These are phyloP conservation scores for Pampus argenteus DNA, from an alignment of 2,797 vertebrate species.

Conservation along the genomic window DNA sequence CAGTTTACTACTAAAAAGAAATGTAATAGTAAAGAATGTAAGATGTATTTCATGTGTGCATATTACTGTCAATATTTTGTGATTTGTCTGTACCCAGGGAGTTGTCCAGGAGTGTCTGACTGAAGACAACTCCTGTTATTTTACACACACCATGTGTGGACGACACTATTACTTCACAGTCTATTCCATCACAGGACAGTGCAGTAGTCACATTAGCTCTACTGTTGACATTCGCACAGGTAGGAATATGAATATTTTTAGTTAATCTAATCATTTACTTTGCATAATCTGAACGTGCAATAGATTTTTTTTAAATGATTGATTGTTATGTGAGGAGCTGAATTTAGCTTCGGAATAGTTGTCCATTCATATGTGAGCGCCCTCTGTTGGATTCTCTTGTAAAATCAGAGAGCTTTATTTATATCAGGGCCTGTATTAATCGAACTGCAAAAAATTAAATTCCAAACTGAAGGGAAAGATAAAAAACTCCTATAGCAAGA, in stretches of 20 bases:
- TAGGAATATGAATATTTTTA: constrained; percentile 35
- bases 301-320: neutral
- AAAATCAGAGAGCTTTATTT: neutral
- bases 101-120: constrained; percentile 76
- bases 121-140: constrained; percentile 80
- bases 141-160: constrained; percentile 82
- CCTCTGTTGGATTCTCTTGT: constrained; percentile 21
- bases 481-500: too few relatives aligned
- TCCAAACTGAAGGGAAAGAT: too few relatives aligned
- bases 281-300: neutral
- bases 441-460: too few relatives aligned
- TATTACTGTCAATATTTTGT: neutral
- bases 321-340: neutral
- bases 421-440: too few relatives aligned
- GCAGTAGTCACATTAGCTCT: constrained; percentile 70
- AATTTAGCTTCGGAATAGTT: neutral
- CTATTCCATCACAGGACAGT: constrained; percentile 50
- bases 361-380: neutral
- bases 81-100: constrained; percentile 61
- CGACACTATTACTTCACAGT: constrained; percentile 81
- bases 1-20: neutral
- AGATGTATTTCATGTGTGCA: neutral
- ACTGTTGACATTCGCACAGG: constrained; percentile 78
- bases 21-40: neutral
- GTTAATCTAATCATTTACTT: neutral